Conservation (phyloP, 2,888 invertebrate species). For the Epinotia ramella region DNA sequence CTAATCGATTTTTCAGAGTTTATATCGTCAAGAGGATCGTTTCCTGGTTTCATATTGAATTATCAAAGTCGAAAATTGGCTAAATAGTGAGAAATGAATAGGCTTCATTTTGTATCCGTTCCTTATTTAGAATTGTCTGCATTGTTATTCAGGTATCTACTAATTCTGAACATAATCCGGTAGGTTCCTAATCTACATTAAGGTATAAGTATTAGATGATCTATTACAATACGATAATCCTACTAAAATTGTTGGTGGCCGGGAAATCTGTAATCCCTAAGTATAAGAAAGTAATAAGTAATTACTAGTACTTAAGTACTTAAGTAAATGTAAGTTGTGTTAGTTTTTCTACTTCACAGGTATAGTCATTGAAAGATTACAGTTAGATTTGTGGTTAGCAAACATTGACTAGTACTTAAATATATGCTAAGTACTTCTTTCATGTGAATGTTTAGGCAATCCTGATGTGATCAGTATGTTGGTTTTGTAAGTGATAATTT, state of each 20-base stretch:
- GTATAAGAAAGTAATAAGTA: too few species aligned
- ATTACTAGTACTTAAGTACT: too few species aligned
- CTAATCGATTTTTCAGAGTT: too few species aligned
- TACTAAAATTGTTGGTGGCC: background rate
- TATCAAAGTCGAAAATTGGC: too few species aligned
- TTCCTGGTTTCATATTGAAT: too few species aligned
- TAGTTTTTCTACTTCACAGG: background rate
- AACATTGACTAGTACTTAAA: conserved; percentile 5
- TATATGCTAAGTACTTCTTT: conserved; percentile 16
- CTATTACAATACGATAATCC: background rate
- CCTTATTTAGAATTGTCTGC: background rate
- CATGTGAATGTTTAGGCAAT: background rate
- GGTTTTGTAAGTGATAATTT: conserved; percentile 15
- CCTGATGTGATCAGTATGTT: background rate
- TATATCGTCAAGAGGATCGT: too few species aligned
- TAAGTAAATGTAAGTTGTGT: background rate
- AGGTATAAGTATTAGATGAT: background rate
- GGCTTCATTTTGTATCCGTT: background rate
- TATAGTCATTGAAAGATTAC: background rate
- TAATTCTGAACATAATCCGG: background rate
- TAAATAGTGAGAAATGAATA: background rate
- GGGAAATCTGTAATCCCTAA: background rate
- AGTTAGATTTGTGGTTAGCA: conserved; percentile 15
- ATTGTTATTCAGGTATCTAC: background rate
- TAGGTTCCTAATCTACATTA: conserved; percentile 2